These are phyloP conservation scores for Penaeus monodon DNA, from an alignment of 2,888 invertebrate genomes.

Conservation along the genomic window DNA sequence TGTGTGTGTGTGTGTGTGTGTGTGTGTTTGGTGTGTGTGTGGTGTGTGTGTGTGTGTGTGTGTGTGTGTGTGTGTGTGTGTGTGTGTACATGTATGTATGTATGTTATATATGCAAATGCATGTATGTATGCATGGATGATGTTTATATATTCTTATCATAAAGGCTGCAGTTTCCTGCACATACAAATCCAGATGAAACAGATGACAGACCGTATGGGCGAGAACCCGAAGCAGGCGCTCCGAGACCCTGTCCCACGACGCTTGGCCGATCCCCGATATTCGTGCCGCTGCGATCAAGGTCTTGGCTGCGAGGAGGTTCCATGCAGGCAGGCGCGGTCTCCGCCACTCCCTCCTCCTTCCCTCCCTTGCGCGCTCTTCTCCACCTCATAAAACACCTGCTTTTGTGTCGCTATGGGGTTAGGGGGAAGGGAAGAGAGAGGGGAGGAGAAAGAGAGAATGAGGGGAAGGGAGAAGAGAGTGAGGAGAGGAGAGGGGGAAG, in stretches of 20 bases:
- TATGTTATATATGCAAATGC: neutral
- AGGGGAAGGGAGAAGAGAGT: neutral
- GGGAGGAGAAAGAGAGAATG: neutral
- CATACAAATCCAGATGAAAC: too few relatives aligned
- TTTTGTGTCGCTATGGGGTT: neutral
- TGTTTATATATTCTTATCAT: neutral
- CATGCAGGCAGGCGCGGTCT: neutral
- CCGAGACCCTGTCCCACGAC: too few relatives aligned
- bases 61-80: too few relatives aligned
- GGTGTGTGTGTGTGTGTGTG: too few relatives aligned
- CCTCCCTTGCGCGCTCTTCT: neutral
- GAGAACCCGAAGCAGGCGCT: too few relatives aligned
- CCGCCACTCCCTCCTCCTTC: conserved; percentile 1
- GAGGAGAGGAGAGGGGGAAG: neutral
- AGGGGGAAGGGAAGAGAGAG: neutral
- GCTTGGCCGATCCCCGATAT: too few relatives aligned
- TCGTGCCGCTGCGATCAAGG: too few relatives aligned
- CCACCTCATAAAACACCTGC: neutral
- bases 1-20: too few relatives aligned
- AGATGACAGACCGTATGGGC: too few relatives aligned
- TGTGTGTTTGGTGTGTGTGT: too few relatives aligned
- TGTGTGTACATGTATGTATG: neutral
- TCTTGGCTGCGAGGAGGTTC: too few relatives aligned
- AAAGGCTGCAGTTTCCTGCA: neutral
- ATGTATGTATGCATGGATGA: neutral